Evolutionary conservation across 1,140 invertebrate genomes (phyloP).

Genomic region (Apis laboriosa): DNA sequence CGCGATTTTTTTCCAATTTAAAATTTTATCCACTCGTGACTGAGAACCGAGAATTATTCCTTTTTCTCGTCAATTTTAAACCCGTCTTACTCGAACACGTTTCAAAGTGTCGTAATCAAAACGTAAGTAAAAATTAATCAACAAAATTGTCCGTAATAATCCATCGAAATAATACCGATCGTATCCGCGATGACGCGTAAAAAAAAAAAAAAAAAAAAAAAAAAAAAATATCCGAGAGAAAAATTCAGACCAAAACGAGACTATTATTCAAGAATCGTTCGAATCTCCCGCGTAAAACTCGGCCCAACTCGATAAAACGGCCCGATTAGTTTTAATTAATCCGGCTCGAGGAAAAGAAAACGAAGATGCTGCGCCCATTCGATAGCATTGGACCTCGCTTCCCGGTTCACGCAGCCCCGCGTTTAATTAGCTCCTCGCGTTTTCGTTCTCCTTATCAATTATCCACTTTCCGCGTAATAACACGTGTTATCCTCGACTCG

Average conservation of each 20-base stretch:
- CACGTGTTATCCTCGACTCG: constrained; percentile 9
- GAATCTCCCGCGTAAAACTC: constrained; percentile 10
- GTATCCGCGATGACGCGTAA: neutral
- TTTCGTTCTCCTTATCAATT: constrained; percentile 34
- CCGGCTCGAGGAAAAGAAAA: neutral
- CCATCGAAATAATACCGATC: neutral
- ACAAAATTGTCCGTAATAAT: too few species aligned
- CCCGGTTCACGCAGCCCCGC: constrained; percentile 6
- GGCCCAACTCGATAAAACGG: neutral
- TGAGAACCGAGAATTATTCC: too few species aligned
- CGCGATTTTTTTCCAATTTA: too few species aligned
- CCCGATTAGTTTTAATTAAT: constrained; percentile 24
- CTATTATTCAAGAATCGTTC: constrained; percentile 7
- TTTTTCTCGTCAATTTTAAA: too few species aligned
- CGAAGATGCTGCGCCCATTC: too few species aligned
- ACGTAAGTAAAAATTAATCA: too few species aligned
- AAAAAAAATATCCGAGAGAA: neutral
- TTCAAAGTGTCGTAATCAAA: too few species aligned
- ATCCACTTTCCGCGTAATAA: constrained; percentile 34
- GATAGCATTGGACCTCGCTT: neutral
- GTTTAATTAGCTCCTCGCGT: constrained; percentile 29
- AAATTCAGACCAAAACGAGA: constrained; percentile 27
- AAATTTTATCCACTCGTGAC: too few species aligned
- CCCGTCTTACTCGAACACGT: too few species aligned
- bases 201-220: neutral